Conservation (phyloP, 2,888 invertebrate species). For the Clusia tigrina region DNA sequence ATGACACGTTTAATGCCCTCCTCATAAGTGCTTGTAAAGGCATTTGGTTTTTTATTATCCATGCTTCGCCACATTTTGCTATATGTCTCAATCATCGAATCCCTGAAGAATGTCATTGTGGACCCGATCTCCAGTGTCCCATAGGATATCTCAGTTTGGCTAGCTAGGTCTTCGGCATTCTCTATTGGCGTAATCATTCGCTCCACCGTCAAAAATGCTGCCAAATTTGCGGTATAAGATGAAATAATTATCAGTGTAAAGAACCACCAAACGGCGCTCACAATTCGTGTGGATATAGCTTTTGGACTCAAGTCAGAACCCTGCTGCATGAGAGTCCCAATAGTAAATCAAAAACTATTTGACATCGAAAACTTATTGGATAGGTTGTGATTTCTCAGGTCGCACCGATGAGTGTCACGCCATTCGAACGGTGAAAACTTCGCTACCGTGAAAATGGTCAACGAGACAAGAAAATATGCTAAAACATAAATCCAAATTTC, state of each 20-base stretch:
- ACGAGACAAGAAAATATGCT: conserved; percentile 79
- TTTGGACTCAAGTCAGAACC: conserved; percentile 82
- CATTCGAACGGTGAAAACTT: conserved; percentile 84
- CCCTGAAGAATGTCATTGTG: conserved; percentile 88
- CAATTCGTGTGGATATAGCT: conserved; percentile 73
- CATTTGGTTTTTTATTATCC: conserved; percentile 75
- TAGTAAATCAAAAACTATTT: conserved; percentile 88
- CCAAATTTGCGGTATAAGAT: conserved; percentile 90
- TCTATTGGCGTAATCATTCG: conserved; percentile 88
- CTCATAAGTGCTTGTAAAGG: conserved; percentile 78
- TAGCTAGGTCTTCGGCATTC: conserved; percentile 82
- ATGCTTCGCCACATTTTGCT: conserved; percentile 85
- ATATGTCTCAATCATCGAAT: conserved; percentile 81
- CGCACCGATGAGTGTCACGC: conserved; percentile 77
- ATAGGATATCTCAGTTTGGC: conserved; percentile 84
- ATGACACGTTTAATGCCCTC: conserved; percentile 79
- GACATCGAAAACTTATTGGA: conserved; percentile 84
- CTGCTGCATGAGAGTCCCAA: conserved; percentile 89
- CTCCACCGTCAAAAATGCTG: conserved; percentile 90
- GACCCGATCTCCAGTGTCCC: conserved; percentile 85
- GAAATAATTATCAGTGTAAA: conserved; percentile 90
- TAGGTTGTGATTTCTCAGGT: conserved; percentile 56
- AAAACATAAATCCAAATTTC: conserved; percentile 88
- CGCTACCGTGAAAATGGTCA: conserved; percentile 81
- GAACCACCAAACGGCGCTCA: conserved; percentile 92